Percentiles rank a stretch among this genome's conserved stretches.
phyloP scores from a whole-genome alignment of 2,113 vertebrate species.

The Oenanthe oenanthe region DNA sequence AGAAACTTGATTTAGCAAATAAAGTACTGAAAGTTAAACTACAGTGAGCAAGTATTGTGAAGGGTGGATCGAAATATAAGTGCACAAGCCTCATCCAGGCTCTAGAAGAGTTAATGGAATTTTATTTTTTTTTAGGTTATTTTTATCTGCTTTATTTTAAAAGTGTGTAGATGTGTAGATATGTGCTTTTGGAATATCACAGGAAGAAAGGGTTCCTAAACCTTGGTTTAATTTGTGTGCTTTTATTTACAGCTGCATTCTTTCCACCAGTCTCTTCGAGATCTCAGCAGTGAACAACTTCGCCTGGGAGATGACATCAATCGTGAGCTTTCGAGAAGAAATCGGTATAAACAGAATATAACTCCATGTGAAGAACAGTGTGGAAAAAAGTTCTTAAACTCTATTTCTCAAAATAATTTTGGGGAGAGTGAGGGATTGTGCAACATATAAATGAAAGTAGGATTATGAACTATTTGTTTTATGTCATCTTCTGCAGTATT shows the following conservation, averaged over 20 bases:
- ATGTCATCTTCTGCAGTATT: neutral
- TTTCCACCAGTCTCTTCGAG: constrained; percentile 89
- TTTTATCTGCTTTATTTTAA: neutral
- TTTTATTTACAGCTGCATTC: constrained; percentile 81
- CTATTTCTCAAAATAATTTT: neutral
- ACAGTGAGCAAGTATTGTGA: neutral
- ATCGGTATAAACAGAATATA: constrained; percentile 77
- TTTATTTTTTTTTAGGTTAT: neutral
- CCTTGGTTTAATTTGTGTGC: neutral
- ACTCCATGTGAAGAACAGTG: neutral
- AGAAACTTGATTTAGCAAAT: neutral
- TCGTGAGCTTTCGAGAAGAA: constrained; percentile 86
- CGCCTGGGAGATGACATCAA: constrained; percentile 87
- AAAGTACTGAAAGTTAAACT: neutral
- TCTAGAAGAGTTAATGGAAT: neutral
- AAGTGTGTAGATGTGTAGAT: neutral
- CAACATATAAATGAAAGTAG: neutral
- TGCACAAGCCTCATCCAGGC: neutral
- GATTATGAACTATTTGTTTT: neutral
- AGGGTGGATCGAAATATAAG: neutral
- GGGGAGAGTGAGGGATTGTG: neutral
- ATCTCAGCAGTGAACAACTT: constrained; percentile 87
- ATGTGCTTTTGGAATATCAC: neutral
- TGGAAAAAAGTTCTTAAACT: neutral
- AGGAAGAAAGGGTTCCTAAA: neutral